phyloP scores from a whole-genome alignment of 2,888 invertebrate genomes.

The Reticulitermes lucifugus region DNA sequence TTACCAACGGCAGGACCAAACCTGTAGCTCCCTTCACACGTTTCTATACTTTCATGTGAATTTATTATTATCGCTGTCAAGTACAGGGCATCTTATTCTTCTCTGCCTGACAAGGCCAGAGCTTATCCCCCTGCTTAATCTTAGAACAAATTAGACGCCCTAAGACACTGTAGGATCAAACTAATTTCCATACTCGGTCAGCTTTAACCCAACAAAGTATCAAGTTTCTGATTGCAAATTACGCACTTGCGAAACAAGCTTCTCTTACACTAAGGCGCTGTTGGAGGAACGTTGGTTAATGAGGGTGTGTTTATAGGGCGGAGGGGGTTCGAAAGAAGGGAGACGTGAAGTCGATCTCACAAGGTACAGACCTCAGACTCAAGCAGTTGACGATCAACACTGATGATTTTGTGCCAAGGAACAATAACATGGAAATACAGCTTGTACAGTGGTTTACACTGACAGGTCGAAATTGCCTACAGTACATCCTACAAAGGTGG shows the following conservation, averaged over 20 bases:
- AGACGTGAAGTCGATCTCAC: not conserved
- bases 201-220: conserved; percentile 16
- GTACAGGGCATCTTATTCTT: not conserved
- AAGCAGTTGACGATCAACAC: not conserved
- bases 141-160: not conserved
- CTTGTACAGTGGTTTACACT: not conserved
- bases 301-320: not conserved
- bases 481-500: not conserved
- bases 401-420: not conserved
- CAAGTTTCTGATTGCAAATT: conserved; percentile 13
- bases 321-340: not conserved
- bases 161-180: conserved; percentile 7
- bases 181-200: conserved; percentile 7
- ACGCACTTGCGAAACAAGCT: conserved; percentile 13
- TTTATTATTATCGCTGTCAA: not conserved
- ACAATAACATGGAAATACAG: conserved; percentile 10
- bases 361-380: not conserved
- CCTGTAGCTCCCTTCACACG: not conserved
- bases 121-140: not conserved
- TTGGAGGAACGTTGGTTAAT: not conserved
- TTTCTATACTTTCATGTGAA: not conserved
- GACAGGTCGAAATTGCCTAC: not conserved
- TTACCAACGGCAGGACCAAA: not conserved
- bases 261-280: conserved; percentile 4
- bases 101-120: not conserved